These are phyloP conservation scores for Bucco capensis DNA, from an alignment of 2,113 vertebrate genomes.

Conservation along the genomic window DNA sequence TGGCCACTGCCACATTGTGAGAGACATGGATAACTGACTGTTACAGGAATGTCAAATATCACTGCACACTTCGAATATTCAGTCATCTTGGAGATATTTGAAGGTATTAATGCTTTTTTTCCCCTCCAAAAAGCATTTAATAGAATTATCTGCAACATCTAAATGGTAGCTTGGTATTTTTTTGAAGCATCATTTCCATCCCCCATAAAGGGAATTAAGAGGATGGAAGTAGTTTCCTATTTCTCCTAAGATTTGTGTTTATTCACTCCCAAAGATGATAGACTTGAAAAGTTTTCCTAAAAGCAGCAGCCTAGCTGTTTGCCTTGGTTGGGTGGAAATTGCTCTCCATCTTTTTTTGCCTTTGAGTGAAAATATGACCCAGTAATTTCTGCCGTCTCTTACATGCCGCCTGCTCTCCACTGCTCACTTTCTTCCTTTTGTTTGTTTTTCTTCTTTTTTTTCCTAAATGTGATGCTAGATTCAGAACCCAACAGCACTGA, in stretches of 20 bases:
- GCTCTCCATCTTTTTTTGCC: neutral
- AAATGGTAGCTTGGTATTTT: too few relatives aligned
- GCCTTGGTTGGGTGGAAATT: neutral
- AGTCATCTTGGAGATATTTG: too few relatives aligned
- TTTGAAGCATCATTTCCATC: neutral
- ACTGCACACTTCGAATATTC: rapidly evolving
- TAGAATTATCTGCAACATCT: too few relatives aligned
- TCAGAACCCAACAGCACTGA: neutral
- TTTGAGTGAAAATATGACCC: neutral
- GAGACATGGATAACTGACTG: rapidly evolving
- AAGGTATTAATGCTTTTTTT: too few relatives aligned
- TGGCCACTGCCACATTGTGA: rapidly evolving
- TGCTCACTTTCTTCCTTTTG: neutral
- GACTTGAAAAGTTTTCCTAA: neutral
- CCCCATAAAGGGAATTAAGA: neutral
- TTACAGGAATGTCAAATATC: neutral
- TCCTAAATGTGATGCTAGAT: neutral
- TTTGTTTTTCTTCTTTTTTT: neutral
- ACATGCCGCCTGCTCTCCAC: neutral
- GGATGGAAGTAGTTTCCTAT: neutral
- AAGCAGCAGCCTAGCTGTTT: neutral
- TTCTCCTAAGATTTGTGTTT: neutral
- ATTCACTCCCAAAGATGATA: neutral
- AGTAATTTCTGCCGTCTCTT: neutral
- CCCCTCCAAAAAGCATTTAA: too few relatives aligned